phyloP scores from a whole-genome alignment of 2,797 vertebrate genomes.

The Characodon lateralis region DNA sequence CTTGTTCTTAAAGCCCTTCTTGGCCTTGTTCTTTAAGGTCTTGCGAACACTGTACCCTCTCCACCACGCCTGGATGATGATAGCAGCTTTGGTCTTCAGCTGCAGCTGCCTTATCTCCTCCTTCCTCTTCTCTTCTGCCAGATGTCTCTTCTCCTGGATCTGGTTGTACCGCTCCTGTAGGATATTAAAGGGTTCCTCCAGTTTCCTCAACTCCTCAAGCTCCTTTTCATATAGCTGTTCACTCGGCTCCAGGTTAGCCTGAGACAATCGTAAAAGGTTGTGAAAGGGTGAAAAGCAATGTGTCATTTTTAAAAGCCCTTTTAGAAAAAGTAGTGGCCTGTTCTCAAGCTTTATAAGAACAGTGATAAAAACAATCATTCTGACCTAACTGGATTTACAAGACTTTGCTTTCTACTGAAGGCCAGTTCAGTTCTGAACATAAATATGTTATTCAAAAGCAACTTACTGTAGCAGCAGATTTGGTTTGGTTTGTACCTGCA shows the following conservation, averaged over 20 bases:
- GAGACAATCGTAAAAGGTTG: not conserved
- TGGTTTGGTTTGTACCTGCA: conserved; percentile 81
- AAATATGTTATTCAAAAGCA: not conserved
- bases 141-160: conserved; percentile 79
- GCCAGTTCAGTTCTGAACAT: not conserved
- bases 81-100: conserved; percentile 78
- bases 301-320: not conserved
- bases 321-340: not conserved
- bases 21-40: conserved; percentile 73
- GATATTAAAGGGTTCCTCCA: conserved; percentile 69
- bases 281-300: not conserved
- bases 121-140: conserved; percentile 63
- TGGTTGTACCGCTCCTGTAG: conserved; percentile 81
- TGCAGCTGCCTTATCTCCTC: conserved; percentile 73
- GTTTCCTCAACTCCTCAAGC: conserved; percentile 26
- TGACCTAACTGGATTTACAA: not conserved
- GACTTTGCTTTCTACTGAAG: not conserved
- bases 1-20: conserved; percentile 77
- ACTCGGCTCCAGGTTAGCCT: conserved; percentile 67
- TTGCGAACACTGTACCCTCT: conserved; percentile 86
- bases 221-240: too few species aligned
- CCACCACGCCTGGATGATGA: conserved; percentile 87
- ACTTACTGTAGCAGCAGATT: not conserved
- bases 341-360: not conserved
- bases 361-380: not conserved